Percentiles rank a stretch among this genome's conserved stretches.
Conservation (phyloP, 2,888 invertebrate species). For the Drosophila siamana region DNA sequence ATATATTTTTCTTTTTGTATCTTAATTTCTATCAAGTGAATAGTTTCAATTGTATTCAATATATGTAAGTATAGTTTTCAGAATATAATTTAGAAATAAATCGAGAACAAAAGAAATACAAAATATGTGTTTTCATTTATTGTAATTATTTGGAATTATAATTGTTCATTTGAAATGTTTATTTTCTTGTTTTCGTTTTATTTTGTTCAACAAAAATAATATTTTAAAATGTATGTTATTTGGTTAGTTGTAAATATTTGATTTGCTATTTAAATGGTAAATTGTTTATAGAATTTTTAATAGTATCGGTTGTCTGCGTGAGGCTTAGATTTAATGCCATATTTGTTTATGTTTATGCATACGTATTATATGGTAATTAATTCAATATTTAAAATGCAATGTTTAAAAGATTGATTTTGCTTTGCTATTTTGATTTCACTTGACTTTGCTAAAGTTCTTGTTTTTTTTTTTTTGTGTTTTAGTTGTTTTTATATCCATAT, state of each 20-base stretch:
- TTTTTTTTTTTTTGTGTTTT: constrained; percentile 6
- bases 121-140: constrained; percentile 29
- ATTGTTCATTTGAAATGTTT: constrained; percentile 7
- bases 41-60: constrained; percentile 13
- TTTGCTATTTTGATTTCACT: constrained; percentile 21
- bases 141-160: constrained; percentile 30
- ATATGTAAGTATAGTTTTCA: constrained; percentile 3
- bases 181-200: constrained; percentile 3
- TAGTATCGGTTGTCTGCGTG: constrained; percentile 7
- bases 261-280: constrained; percentile 70
- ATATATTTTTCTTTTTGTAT: constrained; percentile 11
- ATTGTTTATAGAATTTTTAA: constrained; percentile 24
- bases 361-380: constrained; percentile 13
- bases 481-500: constrained; percentile 6
- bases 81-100: constrained; percentile 8
- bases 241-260: constrained; percentile 59
- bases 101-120: constrained; percentile 23
- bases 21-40: constrained; percentile 36
- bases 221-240: constrained; percentile 28
- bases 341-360: constrained; percentile 1
- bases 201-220: constrained; percentile 46
- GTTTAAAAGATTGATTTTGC: constrained; percentile 13
- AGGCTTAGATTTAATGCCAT: constrained; percentile 9
- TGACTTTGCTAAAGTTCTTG: constrained; percentile 30
- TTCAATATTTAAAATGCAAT: constrained; percentile 60